Evolutionary conservation across 2,888 invertebrate genomes (phyloP).

Genomic region (Athripsodes cinereus): DNA sequence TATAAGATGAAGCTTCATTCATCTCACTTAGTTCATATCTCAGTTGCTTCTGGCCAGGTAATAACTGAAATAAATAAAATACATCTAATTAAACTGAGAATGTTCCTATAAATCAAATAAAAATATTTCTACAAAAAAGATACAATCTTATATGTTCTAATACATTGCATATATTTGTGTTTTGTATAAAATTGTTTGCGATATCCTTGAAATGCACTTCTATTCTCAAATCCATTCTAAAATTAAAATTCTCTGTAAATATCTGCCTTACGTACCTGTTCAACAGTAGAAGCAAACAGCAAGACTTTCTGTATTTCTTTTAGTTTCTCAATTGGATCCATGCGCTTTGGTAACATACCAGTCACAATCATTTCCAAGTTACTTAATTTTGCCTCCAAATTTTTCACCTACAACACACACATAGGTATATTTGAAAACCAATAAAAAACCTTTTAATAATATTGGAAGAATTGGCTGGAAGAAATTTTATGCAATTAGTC

Average conservation of each 20-base stretch:
- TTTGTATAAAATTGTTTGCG: no score
- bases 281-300: constrained; percentile 39
- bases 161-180: no score
- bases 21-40: constrained; percentile 38
- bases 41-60: constrained; percentile 40
- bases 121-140: no score
- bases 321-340: constrained; percentile 35
- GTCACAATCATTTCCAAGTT: constrained; percentile 37
- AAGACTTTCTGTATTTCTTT: constrained; percentile 38
- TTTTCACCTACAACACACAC: constrained; percentile 32
- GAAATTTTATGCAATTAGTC: no score
- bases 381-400: constrained; percentile 36
- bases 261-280: constrained; percentile 36
- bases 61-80: constrained; percentile 34
- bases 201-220: no score
- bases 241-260: not conserved
- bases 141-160: no score
- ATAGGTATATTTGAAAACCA: no score
- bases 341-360: constrained; percentile 37
- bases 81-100: no score
- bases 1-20: constrained; percentile 36
- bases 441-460: no score
- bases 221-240: not conserved
- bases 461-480: no score
- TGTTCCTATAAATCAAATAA: no score